Base-by-base conservation (phyloP, 2,888 invertebrate genomes). In the Lottia gigantea region DNA sequence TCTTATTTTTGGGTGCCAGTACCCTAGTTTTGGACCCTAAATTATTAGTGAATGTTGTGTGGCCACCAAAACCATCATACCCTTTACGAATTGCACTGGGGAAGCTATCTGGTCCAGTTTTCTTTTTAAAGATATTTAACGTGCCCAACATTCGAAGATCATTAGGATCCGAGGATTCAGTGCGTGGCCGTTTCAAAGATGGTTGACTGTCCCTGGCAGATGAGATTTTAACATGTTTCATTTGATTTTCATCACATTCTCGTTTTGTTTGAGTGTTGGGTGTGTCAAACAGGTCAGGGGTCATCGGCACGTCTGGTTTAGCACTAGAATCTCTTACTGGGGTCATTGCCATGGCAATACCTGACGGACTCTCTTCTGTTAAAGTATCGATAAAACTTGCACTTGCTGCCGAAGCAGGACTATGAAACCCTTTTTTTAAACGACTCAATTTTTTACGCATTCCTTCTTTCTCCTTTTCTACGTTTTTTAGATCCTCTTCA, bases 11-110 rank as follows among this genome's bases (percentile, higher is more conserved):
- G 19, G 19, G 12, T 14, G 19, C 23, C 55, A 55, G 12, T 2
- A 55, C 12, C n/a, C 12, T 55, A 19, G 19, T 26, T 46, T 46
- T 40, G 3, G 55, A 72, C 12, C 78, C 78, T 14, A 74, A 67
- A 15, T 78, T 71, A 64, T 83, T 80, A 8, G 80, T 77, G 72
- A 77, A 79, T 15, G 80, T 80, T n/a, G 80, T 80, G 26, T 82
- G 82, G 12, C 83, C 82, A 26, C 84, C 84, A n/a, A 84, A 71
- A 14, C 84, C 84, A 74, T 84, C 80, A 67, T 79, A 83, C 3
- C 82, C 83, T 71, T 80, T 78, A 26, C 81, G 76, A n/a, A 80
- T 74, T 4, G 78, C 75, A 72, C 80, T 79, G 46, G 71, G 71
- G 45, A 71, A 71, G 25, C 73, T 69, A 26, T 76, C 65, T 31